These are phyloP conservation scores for Marronus borbonicus DNA, from an alignment of 2,888 invertebrate species.

Conservation along the genomic window DNA sequence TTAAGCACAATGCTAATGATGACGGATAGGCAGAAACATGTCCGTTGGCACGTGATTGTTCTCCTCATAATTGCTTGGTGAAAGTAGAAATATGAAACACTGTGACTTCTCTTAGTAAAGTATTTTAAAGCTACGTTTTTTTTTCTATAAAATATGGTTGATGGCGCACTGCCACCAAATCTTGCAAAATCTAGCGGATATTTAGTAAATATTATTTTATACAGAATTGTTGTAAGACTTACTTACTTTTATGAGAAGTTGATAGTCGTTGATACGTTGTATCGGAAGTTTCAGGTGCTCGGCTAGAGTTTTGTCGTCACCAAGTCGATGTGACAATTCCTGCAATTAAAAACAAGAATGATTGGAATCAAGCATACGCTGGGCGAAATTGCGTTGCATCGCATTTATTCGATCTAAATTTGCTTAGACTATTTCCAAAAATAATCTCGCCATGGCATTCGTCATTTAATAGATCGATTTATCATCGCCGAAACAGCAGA, in stretches of 20 bases:
- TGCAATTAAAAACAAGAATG: slow-evolving; percentile 69
- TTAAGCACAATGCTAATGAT: no score
- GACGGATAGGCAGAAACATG: no score
- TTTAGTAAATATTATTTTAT: no score
- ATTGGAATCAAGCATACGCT: not conserved
- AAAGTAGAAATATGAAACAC: no score
- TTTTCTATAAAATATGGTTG: no score
- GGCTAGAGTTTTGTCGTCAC: slow-evolving; percentile 90
- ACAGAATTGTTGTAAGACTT: not conserved
- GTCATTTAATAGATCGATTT: not conserved
- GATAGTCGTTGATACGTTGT: slow-evolving; percentile 97
- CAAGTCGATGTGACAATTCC: slow-evolving; percentile 87
- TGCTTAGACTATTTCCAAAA: not conserved
- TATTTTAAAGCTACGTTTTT: no score
- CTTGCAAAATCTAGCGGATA: no score
- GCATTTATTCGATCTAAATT: not conserved
- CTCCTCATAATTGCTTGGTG: no score
- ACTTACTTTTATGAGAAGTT: slow-evolving; percentile 91
- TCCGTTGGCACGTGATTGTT: no score
- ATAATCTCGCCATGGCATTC: not conserved
- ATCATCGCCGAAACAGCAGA: not conserved
- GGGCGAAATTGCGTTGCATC: not conserved
- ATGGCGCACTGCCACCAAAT: no score
- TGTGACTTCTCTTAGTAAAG: no score
- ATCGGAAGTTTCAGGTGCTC: slow-evolving; percentile 95